A percentile compares a stretch with the other conserved stretches of the same genome.
Conservation (phyloP, 1,140 invertebrate genomes). For the Probaryconus sp. region DNA sequence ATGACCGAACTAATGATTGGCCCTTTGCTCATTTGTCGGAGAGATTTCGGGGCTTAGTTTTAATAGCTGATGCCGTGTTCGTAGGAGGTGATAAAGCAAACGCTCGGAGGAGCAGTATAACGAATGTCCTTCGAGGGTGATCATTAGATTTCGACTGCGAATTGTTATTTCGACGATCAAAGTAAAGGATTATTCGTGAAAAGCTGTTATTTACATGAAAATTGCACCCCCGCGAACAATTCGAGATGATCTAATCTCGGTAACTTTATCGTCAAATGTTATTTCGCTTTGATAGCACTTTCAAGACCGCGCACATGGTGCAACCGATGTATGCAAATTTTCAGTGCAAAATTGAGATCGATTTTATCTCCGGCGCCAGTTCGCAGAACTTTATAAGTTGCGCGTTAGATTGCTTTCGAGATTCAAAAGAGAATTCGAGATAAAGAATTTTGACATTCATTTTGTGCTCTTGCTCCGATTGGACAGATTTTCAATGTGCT, state of each 20-base stretch:
- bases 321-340: background rate
- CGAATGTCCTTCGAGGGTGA: slow-evolving; percentile 3
- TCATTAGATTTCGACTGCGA: slow-evolving; percentile 7
- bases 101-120: slow-evolving; percentile 6
- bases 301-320: slow-evolving; percentile 14
- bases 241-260: background rate
- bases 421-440: no score
- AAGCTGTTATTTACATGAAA: slow-evolving; percentile 20
- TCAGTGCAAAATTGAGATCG: background rate
- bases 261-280: slow-evolving; percentile 1
- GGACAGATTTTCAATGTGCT: no score
- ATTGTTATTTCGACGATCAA: slow-evolving; percentile 21
- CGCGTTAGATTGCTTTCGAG: no score
- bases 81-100: slow-evolving; percentile 19
- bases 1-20: slow-evolving; percentile 5
- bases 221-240: background rate
- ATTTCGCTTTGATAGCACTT: slow-evolving; percentile 30
- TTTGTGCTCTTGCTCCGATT: no score
- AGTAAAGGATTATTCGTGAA: slow-evolving; percentile 8
- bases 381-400: no score
- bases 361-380: background rate
- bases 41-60: slow-evolving; percentile 2
- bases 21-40: slow-evolving; percentile 2
- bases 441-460: no score
- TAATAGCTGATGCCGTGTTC: background rate